Percentiles rank a stretch among this genome's conserved stretches.
phyloP scores from a whole-genome alignment of 2,888 invertebrate genomes.

The Mongoloraphidia duomilia region DNA sequence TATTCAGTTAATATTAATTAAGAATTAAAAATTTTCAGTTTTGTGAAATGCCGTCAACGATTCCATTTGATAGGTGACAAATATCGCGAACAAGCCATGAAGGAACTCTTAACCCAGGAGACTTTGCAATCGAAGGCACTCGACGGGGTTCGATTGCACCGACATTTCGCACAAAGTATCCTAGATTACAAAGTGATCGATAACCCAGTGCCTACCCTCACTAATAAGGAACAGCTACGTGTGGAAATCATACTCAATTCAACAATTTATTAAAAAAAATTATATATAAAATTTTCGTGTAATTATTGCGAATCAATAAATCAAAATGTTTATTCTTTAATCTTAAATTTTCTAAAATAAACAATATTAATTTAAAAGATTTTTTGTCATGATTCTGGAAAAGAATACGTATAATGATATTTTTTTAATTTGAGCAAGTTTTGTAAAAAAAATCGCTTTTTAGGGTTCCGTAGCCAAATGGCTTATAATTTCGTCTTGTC shows the following conservation, averaged over 20 bases:
- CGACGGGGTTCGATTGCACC: conserved; percentile 46
- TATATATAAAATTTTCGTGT: not conserved
- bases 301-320: not conserved
- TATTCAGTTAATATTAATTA: not conserved
- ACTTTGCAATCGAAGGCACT: conserved; percentile 45
- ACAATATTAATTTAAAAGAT: too few species aligned
- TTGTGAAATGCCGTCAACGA: conserved; percentile 48
- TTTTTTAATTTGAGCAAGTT: too few species aligned
- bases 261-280: conserved; percentile 6
- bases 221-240: conserved; percentile 20
- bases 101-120: conserved; percentile 44
- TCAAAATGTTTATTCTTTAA: not conserved
- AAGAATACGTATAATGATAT: too few species aligned
- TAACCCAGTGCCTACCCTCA: conserved; percentile 21
- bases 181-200: conserved; percentile 36
- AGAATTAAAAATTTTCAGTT: conserved; percentile 28
- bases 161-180: conserved; percentile 44
- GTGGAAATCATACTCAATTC: conserved; percentile 21
- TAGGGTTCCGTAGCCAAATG: too few species aligned
- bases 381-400: too few species aligned
- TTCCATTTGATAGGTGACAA: conserved; percentile 34
- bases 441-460: too few species aligned
- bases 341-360: not conserved
- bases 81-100: conserved; percentile 43
- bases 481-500: too few species aligned